Evolutionary conservation across 2,797 vertebrate species (phyloP).

Genomic region (Takifugu rubripes): DNA sequence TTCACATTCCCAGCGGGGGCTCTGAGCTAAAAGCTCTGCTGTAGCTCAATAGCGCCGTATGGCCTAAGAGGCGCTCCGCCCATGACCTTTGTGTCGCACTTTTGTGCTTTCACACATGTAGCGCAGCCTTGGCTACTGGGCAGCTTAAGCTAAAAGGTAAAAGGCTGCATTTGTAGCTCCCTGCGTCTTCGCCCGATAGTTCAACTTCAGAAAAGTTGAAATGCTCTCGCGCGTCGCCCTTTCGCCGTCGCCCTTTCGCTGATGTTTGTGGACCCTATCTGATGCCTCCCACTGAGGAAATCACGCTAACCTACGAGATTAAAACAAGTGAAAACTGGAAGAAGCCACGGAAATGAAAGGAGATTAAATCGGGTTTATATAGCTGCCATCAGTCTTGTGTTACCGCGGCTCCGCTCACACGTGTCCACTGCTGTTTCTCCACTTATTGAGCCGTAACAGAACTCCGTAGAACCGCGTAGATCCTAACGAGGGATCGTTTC

Average conservation of each 20-base stretch:
- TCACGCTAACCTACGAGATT: constrained; percentile 33
- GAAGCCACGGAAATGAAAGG: constrained; percentile 30
- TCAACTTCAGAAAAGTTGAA: constrained; percentile 76
- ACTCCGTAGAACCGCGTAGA: constrained; percentile 3
- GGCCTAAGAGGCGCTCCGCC: constrained; percentile 42
- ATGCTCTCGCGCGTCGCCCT: neutral
- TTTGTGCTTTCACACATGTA: constrained; percentile 1
- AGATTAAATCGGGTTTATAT: constrained; percentile 29
- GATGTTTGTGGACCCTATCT: constrained; percentile 13
- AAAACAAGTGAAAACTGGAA: constrained; percentile 35
- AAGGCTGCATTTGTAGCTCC: neutral
- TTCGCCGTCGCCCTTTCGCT: neutral
- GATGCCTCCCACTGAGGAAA: constrained; percentile 27
- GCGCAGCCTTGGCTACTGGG: neutral
- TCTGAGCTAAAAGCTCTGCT: constrained; percentile 51
- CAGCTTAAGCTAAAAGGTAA: too few relatives aligned
- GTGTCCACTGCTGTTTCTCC: neutral
- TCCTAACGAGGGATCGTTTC: constrained; percentile 8
- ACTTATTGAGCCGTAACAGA: neutral
- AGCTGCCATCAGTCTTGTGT: constrained; percentile 29
- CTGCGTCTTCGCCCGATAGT: neutral
- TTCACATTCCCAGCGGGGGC: constrained; percentile 48
- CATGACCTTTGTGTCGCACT: constrained; percentile 25
- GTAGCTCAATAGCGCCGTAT: constrained; percentile 52
- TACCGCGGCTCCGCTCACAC: neutral